phyloP scores from a whole-genome alignment of 2,888 invertebrate species.

The Dione juno region DNA sequence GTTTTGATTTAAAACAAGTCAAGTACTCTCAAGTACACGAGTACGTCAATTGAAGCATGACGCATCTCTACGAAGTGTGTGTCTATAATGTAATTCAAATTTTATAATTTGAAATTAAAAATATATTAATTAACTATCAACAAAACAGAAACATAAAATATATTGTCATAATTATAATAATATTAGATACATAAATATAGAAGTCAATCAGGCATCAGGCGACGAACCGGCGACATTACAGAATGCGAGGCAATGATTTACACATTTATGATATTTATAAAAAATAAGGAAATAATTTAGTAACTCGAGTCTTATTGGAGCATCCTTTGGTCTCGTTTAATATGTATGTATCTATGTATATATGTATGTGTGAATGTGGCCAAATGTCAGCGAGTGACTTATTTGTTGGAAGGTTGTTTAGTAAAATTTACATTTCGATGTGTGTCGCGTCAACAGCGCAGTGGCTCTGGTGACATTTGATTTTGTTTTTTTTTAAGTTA shows the following conservation, averaged over 20 bases:
- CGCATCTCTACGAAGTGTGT: no score
- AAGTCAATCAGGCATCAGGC: background rate
- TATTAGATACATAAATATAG: background rate
- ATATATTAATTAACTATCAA: no score
- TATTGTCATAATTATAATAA: no score
- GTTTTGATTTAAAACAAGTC: no score
- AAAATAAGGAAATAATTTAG: constrained; percentile 1
- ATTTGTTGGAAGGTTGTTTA: constrained; percentile 13
- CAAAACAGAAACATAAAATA: no score
- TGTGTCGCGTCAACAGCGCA: background rate
- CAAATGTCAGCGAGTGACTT: constrained; percentile 33
- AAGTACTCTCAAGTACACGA: no score
- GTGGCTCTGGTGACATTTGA: background rate
- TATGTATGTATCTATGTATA: background rate
- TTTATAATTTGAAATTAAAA: no score
- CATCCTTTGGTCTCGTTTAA: constrained; percentile 3
- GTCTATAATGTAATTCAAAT: no score
- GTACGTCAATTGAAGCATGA: no score
- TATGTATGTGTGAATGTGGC: background rate
- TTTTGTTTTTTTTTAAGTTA: no score
- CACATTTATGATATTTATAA: background rate
- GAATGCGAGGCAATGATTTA: background rate
- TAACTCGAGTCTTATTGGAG: background rate
- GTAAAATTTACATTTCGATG: constrained; percentile 3
- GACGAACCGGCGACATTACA: background rate